Evolutionary conservation across 1,140 invertebrate genomes (phyloP).

Genomic region (Drosophila funebris): DNA sequence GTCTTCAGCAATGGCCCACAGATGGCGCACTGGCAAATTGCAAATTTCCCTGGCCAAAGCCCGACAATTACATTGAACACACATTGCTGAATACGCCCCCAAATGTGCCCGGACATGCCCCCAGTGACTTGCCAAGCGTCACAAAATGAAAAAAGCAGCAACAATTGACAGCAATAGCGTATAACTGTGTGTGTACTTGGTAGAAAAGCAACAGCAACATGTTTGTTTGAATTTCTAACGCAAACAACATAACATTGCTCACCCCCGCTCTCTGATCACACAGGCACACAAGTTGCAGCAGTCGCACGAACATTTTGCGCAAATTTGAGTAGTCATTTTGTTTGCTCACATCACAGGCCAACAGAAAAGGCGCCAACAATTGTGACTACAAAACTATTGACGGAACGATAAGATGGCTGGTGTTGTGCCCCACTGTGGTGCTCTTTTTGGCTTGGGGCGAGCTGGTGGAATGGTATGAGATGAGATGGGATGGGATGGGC

Average conservation of each 20-base stretch:
- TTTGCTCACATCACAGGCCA: constrained; percentile 83
- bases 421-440: neutral
- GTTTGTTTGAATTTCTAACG: constrained; percentile 53
- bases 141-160: constrained; percentile 26
- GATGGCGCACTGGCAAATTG: constrained; percentile 49
- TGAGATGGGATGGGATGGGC: neutral
- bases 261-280: neutral
- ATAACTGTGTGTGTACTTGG: neutral
- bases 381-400: constrained; percentile 38
- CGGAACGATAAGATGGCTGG: constrained; percentile 31
- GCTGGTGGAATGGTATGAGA: neutral
- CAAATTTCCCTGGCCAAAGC: constrained; percentile 48
- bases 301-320: constrained; percentile 75
- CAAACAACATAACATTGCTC: constrained; percentile 33
- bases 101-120: constrained; percentile 55
- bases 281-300: constrained; percentile 53
- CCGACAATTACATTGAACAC: constrained; percentile 44
- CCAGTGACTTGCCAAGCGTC: constrained; percentile 37
- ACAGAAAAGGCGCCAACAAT: constrained; percentile 60
- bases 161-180: neutral
- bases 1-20: constrained; percentile 31
- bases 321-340: constrained; percentile 83
- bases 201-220: constrained; percentile 42
- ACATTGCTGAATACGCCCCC: constrained; percentile 49
- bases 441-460: neutral